Conservation (phyloP, 1,140 invertebrate genomes). For the Sminthurinus signatus region DNA sequence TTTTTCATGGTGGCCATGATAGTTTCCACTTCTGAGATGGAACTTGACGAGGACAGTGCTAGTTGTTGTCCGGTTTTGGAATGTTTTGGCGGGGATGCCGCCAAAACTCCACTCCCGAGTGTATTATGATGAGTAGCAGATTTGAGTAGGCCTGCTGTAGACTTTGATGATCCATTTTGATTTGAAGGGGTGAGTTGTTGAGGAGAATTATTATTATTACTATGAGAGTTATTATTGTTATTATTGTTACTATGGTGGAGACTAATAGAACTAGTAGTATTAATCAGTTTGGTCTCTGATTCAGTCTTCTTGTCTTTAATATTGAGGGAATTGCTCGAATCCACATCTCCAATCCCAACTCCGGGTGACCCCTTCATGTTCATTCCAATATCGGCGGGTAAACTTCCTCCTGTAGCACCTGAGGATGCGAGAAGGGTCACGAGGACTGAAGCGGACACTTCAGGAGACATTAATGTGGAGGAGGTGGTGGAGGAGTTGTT, state of each 20-base stretch:
- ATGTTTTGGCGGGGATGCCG: constrained; percentile 22
- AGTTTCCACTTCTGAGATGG: constrained; percentile 32
- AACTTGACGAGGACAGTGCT: background rate
- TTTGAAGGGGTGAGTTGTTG: constrained; percentile 4
- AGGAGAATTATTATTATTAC: constrained; percentile 10
- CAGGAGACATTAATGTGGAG: no score
- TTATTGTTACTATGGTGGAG: constrained; percentile 18
- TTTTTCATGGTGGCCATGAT: constrained; percentile 41
- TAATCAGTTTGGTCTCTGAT: constrained; percentile 3
- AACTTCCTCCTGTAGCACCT: no score
- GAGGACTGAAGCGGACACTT: constrained; percentile 4
- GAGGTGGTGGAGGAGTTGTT: no score
- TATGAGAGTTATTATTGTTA: constrained; percentile 13
- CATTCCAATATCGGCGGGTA: no score
- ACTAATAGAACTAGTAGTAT: background rate
- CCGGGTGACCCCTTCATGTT: no score
- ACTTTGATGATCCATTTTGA: constrained; percentile 5
- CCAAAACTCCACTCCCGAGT: background rate
- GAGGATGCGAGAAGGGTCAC: no score
- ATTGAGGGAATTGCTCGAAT: no score
- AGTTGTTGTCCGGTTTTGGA: no score
- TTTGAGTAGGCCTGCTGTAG: constrained; percentile 20
- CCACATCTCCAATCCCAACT: no score
- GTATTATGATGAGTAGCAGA: constrained; percentile 26
- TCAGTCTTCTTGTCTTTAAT: constrained; percentile 18